Conservation (phyloP, 53 echinoderm and acorn worm genomes). For the Echinometra lucunter region DNA sequence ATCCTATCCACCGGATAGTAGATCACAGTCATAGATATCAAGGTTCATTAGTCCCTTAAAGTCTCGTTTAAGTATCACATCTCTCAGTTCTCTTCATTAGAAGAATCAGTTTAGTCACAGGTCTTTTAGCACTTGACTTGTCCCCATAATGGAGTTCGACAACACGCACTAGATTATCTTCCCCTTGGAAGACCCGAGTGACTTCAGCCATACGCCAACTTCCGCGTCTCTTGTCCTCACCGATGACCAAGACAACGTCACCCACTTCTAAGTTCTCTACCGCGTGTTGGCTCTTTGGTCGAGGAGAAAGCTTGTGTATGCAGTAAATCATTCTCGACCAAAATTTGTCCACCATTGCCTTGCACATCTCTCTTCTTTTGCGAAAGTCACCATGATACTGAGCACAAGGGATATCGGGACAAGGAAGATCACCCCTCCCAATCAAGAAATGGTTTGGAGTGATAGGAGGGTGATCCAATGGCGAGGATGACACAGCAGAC, state of each 20-base stretch:
- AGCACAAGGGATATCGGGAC: slow-evolving; percentile 75
- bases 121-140: slow-evolving; percentile 64
- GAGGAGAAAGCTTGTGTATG: slow-evolving; percentile 79
- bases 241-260: slow-evolving; percentile 73
- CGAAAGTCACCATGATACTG: slow-evolving; percentile 68
- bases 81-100: slow-evolving; percentile 78
- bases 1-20: not conserved
- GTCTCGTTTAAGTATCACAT: slow-evolving; percentile 54
- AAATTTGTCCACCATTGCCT: slow-evolving; percentile 75
- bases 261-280: slow-evolving; percentile 62
- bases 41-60: not conserved
- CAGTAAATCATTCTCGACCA: slow-evolving; percentile 75
- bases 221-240: slow-evolving; percentile 72
- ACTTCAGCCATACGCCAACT: slow-evolving; percentile 56
- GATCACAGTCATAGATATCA: not conserved
- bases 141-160: slow-evolving; percentile 75
- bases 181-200: slow-evolving; percentile 64
- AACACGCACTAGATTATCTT: slow-evolving; percentile 77
- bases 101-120: slow-evolving; percentile 79
- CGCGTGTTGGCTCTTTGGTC: slow-evolving; percentile 51
- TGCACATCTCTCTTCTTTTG: slow-evolving; percentile 81
- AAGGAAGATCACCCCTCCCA: slow-evolving; percentile 76
- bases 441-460: slow-evolving; percentile 87
- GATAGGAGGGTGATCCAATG: slow-evolving; percentile 82
- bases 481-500: slow-evolving; percentile 84